phyloP scores from a whole-genome alignment of 2,888 invertebrate genomes.

The Drosophila lutescens region DNA sequence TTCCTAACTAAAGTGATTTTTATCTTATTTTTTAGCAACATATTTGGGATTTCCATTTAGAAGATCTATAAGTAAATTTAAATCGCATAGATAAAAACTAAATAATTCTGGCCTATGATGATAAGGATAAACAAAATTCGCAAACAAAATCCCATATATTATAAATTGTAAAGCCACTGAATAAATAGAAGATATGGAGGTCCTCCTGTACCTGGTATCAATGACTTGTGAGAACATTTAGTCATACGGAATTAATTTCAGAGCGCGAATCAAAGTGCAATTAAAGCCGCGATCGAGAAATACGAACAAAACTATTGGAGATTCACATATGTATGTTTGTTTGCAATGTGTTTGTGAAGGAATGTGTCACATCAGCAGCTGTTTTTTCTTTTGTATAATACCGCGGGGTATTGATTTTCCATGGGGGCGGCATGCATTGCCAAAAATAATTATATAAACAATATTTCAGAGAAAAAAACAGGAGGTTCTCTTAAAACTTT shows the following conservation, averaged over 20 bases:
- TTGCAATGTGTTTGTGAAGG: slow-evolving; percentile 43
- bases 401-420: slow-evolving; percentile 66
- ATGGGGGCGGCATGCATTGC: slow-evolving; percentile 17
- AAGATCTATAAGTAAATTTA: not conserved
- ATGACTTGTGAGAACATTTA: not conserved
- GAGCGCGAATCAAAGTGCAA: slow-evolving; percentile 41
- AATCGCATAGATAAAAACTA: no score
- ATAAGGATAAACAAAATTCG: not conserved
- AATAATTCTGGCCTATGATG: not conserved
- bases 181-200: not conserved
- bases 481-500: not conserved
- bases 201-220: slow-evolving; percentile 2
- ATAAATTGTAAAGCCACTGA: no score
- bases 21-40: no score
- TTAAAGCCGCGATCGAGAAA: slow-evolving; percentile 27
- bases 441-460: slow-evolving; percentile 65
- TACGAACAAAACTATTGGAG: not conserved
- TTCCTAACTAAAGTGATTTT: no score
- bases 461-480: not conserved
- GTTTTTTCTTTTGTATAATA: slow-evolving; percentile 29
- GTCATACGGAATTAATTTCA: slow-evolving; percentile 11
- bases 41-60: no score
- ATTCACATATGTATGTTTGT: slow-evolving; percentile 2
- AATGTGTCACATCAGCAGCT: slow-evolving; percentile 70
- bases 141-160: no score